A percentile compares a stretch with the other conserved stretches of the same genome.
phyloP scores from a whole-genome alignment of 1,140 invertebrate genomes.

The Danaus melanippus region DNA sequence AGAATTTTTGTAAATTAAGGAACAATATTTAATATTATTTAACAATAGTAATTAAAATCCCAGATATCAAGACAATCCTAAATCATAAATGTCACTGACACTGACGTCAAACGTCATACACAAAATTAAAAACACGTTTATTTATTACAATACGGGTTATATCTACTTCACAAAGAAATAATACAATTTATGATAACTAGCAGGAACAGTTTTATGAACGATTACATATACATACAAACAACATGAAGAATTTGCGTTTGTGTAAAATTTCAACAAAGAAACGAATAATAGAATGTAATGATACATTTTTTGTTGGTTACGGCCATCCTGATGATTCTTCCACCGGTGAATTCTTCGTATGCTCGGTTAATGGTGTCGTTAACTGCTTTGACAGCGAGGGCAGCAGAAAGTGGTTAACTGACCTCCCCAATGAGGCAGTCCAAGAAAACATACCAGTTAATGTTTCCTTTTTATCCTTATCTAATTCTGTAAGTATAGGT shows the following conservation, averaged over 20 bases:
- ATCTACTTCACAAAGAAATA: no score
- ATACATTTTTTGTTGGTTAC: slow-evolving; percentile 37
- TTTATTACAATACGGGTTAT: no score
- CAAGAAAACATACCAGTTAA: slow-evolving; percentile 40
- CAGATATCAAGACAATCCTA: no score
- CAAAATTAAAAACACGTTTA: no score
- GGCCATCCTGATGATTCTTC: slow-evolving; percentile 40
- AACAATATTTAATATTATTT: no score
- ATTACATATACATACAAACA: slow-evolving; percentile 1
- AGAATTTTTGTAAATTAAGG: no score
- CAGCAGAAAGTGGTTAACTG: slow-evolving; percentile 41
- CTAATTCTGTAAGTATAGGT: slow-evolving; percentile 45
- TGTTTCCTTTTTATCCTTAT: slow-evolving; percentile 49
- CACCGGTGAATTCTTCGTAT: slow-evolving; percentile 45
- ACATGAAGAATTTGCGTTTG: slow-evolving; percentile 55
- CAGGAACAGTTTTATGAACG: no score
- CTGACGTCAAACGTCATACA: no score
- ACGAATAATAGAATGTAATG: slow-evolving; percentile 27
- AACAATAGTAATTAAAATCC: no score
- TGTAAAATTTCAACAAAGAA: slow-evolving; percentile 38
- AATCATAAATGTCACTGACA: no score
- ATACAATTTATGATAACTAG: no score
- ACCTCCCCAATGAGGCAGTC: slow-evolving; percentile 39
- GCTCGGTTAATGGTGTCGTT: slow-evolving; percentile 54
- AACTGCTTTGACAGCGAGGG: slow-evolving; percentile 39